Evolutionary conservation across 1,140 invertebrate species (phyloP).

Genomic region (Elysia chlorotica): DNA sequence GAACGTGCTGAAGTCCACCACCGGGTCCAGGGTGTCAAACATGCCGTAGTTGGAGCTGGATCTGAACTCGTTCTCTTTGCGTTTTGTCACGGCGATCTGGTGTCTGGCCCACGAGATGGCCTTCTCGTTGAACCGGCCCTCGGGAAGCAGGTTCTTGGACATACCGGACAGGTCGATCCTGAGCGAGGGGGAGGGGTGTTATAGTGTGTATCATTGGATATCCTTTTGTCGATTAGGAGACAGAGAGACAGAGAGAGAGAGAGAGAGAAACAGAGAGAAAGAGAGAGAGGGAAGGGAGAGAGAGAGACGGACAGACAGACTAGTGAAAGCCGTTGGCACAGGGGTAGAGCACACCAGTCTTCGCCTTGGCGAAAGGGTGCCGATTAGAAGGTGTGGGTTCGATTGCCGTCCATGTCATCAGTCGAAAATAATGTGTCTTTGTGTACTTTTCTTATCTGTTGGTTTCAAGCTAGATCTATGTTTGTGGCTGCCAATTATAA

Average conservation of each 20-base stretch:
- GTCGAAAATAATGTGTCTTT: too few relatives aligned
- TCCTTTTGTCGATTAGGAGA: not conserved
- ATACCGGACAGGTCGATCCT: conserved; percentile 20
- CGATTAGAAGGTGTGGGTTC: too few relatives aligned
- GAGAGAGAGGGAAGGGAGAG: not conserved
- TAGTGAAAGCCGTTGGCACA: not conserved
- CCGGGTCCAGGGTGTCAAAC: conserved; percentile 45
- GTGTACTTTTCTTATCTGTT: too few relatives aligned
- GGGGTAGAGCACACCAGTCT: not conserved
- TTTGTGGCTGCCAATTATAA: too few relatives aligned
- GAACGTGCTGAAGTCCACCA: conserved; percentile 48
- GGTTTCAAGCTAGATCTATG: too few relatives aligned
- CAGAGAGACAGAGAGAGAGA: not conserved
- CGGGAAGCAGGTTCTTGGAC: conserved; percentile 38
- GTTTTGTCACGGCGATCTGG: conserved; percentile 52
- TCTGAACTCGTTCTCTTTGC: conserved; percentile 42
- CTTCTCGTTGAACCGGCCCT: conserved; percentile 36
- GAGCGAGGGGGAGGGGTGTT: not conserved
- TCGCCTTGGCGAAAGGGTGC: too few relatives aligned
- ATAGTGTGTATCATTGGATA: not conserved
- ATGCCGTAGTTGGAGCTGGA: conserved; percentile 47
- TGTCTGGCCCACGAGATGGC: conserved; percentile 46
- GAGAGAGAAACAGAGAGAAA: too few relatives aligned
- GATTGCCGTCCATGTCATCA: too few relatives aligned
- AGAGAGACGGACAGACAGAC: not conserved